A percentile compares a stretch with the other conserved stretches of the same genome.
Conservation (phyloP, 2,888 invertebrate species). For the Lithophane leautieri region DNA sequence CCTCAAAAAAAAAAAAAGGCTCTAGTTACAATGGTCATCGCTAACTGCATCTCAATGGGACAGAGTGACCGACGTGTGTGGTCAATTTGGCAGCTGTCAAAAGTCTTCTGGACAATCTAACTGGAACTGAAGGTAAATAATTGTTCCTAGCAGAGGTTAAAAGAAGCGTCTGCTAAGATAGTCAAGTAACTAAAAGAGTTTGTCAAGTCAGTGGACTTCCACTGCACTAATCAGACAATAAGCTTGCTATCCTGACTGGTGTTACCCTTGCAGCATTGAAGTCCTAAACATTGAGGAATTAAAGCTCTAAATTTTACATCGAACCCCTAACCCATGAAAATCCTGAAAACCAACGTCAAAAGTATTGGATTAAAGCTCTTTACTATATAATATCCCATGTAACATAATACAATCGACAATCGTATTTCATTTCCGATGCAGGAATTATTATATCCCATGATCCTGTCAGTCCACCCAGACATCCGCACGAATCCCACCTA, state of each 20-base stretch:
- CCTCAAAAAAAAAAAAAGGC: no score
- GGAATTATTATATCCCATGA: constrained; percentile 30
- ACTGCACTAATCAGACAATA: not conserved
- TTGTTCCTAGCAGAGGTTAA: not conserved
- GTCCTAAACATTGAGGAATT: not conserved
- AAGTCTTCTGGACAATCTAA: not conserved
- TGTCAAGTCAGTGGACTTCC: not conserved
- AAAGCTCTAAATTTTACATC: not conserved
- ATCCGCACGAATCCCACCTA: constrained; percentile 69
- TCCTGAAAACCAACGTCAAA: not conserved
- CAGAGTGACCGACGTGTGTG: constrained; percentile 35
- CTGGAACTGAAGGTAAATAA: not conserved
- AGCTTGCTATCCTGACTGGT: not conserved
- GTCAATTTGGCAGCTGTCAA: constrained; percentile 22
- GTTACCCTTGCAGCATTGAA: not conserved
- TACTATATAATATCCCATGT: not conserved
- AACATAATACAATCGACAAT: constrained; percentile 19
- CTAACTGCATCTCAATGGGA: not conserved
- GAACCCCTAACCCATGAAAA: no score
- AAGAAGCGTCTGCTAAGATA: not conserved
- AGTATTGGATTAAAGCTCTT: not conserved
- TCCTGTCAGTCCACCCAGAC: constrained; percentile 71
- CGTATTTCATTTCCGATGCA: constrained; percentile 38
- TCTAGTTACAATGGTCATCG: constrained; percentile 9
- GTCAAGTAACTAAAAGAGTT: not conserved